phyloP scores from a whole-genome alignment of 2,888 invertebrate species.

The Gymnocheta viridis region DNA sequence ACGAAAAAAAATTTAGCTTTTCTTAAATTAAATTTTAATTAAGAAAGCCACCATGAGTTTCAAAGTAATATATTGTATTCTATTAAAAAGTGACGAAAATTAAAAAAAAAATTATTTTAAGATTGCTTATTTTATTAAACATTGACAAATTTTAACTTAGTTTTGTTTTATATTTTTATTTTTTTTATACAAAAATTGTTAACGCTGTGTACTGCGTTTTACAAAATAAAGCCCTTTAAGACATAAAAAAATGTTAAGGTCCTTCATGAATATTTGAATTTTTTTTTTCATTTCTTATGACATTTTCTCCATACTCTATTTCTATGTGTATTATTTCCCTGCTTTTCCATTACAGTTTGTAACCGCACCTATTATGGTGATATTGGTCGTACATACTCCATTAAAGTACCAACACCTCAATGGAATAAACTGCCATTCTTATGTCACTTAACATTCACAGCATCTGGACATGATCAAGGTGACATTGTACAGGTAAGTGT shows the following conservation, averaged over 20 bases:
- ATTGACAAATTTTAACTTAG: too few species aligned
- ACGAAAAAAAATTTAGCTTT: too few species aligned
- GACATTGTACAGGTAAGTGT: constrained; percentile 91
- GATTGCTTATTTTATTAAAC: too few species aligned
- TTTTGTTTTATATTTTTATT: too few species aligned
- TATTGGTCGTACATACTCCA: constrained; percentile 90
- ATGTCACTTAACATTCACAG: constrained; percentile 95
- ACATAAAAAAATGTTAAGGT: not conserved
- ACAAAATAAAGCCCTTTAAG: not conserved
- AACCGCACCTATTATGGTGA: constrained; percentile 96
- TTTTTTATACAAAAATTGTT: not conserved
- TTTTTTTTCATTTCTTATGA: constrained; percentile 4
- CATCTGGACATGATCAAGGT: constrained; percentile 93
- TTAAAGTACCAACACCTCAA: constrained; percentile 88
- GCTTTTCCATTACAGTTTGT: constrained; percentile 84
- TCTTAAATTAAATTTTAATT: too few species aligned
- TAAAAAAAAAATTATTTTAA: too few species aligned
- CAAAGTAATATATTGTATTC: too few species aligned
- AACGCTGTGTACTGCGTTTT: not conserved
- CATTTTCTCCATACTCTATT: constrained; percentile 6
- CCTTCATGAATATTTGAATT: constrained; percentile 6
- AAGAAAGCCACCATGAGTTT: too few species aligned
- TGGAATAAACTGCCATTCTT: constrained; percentile 92
- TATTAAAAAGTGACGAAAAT: too few species aligned
- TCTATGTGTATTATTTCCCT: not conserved